These are phyloP conservation scores for Cybosia mesomella DNA, from an alignment of 2,888 invertebrate species.

Conservation along the genomic window DNA sequence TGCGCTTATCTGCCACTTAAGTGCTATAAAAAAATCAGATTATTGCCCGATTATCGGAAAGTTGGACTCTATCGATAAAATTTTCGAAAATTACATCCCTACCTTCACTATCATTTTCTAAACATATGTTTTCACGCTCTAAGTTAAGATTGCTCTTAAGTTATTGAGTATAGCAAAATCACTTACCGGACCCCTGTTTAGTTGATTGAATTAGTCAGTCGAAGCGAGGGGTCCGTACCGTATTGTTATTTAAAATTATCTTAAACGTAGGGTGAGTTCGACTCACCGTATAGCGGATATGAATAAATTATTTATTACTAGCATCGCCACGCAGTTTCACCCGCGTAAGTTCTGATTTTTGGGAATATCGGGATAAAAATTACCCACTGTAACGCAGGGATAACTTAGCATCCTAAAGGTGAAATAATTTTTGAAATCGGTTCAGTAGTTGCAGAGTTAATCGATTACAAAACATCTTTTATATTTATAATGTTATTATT, in stretches of 20 bases:
- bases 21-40: no score
- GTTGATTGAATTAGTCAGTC: constrained; percentile 37
- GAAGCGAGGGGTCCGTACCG: constrained; percentile 20
- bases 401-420: no score
- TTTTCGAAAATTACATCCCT: constrained; percentile 28
- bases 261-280: constrained; percentile 25
- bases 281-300: constrained; percentile 4
- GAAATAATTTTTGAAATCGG: no score
- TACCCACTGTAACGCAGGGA: no score
- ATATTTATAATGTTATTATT: no score
- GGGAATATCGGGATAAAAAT: no score
- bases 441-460: no score
- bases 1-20: no score
- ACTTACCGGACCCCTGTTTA: constrained; percentile 20
- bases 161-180: constrained; percentile 44
- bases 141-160: constrained; percentile 52
- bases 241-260: constrained; percentile 45
- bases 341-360: no score
- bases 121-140: constrained; percentile 60
- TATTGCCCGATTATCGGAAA: no score
- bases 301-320: constrained; percentile 3
- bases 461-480: no score
- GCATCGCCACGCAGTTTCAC: no score
- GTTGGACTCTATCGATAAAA: constrained; percentile 7
- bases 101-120: constrained; percentile 32